Evolutionary conservation across 2,797 vertebrate genomes (phyloP).

Genomic region (Enteromius trimaculatus): DNA sequence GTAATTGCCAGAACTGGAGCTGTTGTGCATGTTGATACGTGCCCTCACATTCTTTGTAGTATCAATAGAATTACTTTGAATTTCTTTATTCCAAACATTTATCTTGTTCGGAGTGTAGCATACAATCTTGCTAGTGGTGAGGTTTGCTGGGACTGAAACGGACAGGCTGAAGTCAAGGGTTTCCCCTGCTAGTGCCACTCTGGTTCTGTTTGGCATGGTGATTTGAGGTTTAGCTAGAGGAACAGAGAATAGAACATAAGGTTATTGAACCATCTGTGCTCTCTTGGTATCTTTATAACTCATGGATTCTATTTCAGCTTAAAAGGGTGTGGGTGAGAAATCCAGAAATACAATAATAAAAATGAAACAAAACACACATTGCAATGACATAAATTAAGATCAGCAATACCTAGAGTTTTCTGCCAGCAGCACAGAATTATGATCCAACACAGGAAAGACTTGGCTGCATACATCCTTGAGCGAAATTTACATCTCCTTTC

Average conservation of each 20-base stretch:
- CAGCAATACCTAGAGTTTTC: slow-evolving; percentile 28
- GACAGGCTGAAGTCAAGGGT: not conserved
- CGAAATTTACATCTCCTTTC: not conserved
- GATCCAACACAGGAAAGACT: slow-evolving; percentile 27
- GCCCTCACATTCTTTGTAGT: rapidly evolving
- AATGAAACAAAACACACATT: slow-evolving; percentile 14
- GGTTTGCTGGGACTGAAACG: slow-evolving; percentile 55
- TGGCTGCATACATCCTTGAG: not conserved
- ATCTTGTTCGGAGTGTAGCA: slow-evolving; percentile 16
- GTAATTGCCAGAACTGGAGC: slow-evolving; percentile 70
- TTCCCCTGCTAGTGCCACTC: slow-evolving; percentile 65
- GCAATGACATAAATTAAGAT: not conserved
- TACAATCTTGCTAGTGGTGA: rapidly evolving
- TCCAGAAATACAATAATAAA: not conserved
- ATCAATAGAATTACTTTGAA: rapidly evolving
- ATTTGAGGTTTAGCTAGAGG: slow-evolving; percentile 17
- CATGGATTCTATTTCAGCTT: not conserved
- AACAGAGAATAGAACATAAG: not conserved
- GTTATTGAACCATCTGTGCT: slow-evolving; percentile 10
- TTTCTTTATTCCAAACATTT: rapidly evolving
- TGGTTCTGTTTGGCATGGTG: slow-evolving; percentile 48
- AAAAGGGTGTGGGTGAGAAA: slow-evolving; percentile 6
- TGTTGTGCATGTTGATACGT: slow-evolving; percentile 41
- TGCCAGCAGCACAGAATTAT: slow-evolving; percentile 3
- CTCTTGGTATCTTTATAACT: not conserved